phyloP scores from a whole-genome alignment of 2,797 vertebrate genomes.

The Brotula barbata region DNA sequence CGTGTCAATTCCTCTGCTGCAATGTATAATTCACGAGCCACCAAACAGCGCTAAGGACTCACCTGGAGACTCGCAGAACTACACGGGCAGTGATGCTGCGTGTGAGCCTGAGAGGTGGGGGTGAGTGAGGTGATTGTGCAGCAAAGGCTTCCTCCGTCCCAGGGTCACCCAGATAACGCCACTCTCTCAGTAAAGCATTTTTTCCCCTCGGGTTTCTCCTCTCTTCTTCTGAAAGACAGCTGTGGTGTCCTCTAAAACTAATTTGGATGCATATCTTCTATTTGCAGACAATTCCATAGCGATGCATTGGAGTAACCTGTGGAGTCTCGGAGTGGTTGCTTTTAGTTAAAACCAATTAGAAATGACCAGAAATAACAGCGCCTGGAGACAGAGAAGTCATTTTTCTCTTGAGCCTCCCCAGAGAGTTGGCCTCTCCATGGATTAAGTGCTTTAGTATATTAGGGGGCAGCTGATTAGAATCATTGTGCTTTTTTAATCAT shows the following conservation, averaged over 20 bases:
- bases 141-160: constrained; percentile 50
- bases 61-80: constrained; percentile 78
- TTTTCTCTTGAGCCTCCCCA: constrained; percentile 82
- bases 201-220: constrained; percentile 63
- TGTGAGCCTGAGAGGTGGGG: constrained; percentile 60
- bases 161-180: constrained; percentile 65
- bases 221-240: constrained; percentile 74
- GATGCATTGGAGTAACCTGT: constrained; percentile 83
- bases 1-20: constrained; percentile 76
- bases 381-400: constrained; percentile 87
- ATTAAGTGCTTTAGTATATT: constrained; percentile 88
- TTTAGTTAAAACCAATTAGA: constrained; percentile 90
- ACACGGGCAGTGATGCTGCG: constrained; percentile 32
- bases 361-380: constrained; percentile 89
- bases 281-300: constrained; percentile 81
- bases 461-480: constrained; percentile 86
- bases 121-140: constrained; percentile 46
- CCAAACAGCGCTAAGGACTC: constrained; percentile 71
- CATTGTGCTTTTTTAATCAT: constrained; percentile 84
- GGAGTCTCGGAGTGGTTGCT: constrained; percentile 81
- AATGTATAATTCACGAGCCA: constrained; percentile 82
- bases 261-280: constrained; percentile 86
- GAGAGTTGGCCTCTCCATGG: constrained; percentile 83
- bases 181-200: constrained; percentile 50
- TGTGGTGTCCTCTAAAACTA: constrained; percentile 83